These are phyloP conservation scores for Oeneis ivallda DNA, from an alignment of 2,888 invertebrate genomes.

Conservation along the genomic window DNA sequence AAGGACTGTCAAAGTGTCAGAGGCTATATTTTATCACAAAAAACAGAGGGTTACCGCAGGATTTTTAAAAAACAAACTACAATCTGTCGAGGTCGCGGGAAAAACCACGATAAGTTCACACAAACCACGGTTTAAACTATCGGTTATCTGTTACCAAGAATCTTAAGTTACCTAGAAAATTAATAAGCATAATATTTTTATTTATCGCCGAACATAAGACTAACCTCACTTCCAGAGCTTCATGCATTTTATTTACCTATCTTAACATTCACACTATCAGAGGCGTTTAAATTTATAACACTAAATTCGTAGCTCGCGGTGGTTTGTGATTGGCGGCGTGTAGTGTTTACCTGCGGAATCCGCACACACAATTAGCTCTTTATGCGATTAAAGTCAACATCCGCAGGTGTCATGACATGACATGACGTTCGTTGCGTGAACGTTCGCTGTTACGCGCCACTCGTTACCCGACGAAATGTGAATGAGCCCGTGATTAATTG, in stretches of 20 bases:
- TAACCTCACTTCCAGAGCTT: too few species aligned
- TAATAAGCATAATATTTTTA: too few species aligned
- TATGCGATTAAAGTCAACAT: slow-evolving; percentile 72
- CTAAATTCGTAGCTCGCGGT: slow-evolving; percentile 31
- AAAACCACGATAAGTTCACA: too few species aligned
- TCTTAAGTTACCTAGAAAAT: too few species aligned
- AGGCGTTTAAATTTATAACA: slow-evolving; percentile 19
- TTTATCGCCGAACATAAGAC: too few species aligned
- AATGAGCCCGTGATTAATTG: slow-evolving; percentile 39
- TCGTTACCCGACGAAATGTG: slow-evolving; percentile 38
- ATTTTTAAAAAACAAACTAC: too few species aligned
- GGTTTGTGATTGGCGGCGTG: slow-evolving; percentile 39
- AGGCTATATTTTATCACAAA: neutral
- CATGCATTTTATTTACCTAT: neutral
- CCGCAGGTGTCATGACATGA: slow-evolving; percentile 63
- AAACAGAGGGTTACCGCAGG: neutral
- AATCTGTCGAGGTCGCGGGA: too few species aligned
- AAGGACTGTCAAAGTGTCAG: too few species aligned
- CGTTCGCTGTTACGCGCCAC: slow-evolving; percentile 42
- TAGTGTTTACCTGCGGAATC: slow-evolving; percentile 78
- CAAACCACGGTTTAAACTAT: too few species aligned
- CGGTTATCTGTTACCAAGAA: too few species aligned
- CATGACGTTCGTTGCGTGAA: slow-evolving; percentile 49
- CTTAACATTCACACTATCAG: neutral
- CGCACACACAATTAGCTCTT: slow-evolving; percentile 79